These are phyloP conservation scores for Sesamia inferens DNA, from an alignment of 2,888 invertebrate genomes.

Conservation along the genomic window DNA sequence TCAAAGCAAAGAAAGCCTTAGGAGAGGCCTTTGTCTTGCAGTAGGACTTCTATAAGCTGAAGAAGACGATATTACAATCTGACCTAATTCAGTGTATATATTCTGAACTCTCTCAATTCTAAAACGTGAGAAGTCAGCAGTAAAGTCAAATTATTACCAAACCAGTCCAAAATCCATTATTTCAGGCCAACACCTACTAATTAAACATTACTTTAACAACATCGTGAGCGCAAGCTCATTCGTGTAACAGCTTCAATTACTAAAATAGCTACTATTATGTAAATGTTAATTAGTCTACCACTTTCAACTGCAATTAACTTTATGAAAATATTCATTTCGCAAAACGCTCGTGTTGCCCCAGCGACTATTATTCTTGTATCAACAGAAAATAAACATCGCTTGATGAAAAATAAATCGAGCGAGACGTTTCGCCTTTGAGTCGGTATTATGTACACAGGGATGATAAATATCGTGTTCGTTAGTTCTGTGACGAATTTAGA, in stretches of 20 bases:
- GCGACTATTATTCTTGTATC: conserved; percentile 44
- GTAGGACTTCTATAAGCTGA: too few relatives aligned
- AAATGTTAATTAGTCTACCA: conserved; percentile 44
- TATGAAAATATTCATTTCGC: conserved; percentile 40
- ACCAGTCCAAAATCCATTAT: not conserved
- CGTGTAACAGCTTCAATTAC: conserved; percentile 31
- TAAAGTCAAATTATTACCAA: not conserved
- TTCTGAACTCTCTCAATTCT: not conserved
- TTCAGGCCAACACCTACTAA: conserved; percentile 1
- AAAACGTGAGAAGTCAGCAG: not conserved
- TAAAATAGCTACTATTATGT: conserved; percentile 25
- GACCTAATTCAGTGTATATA: not conserved
- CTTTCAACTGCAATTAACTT: conserved; percentile 38
- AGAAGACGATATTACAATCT: too few relatives aligned
- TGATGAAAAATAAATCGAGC: conserved; percentile 62
- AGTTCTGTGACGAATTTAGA: conserved; percentile 36
- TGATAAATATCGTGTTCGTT: conserved; percentile 50
- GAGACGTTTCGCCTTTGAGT: conserved; percentile 45
- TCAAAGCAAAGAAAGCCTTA: too few relatives aligned
- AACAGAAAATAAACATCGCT: conserved; percentile 55
- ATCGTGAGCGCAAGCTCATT: conserved; percentile 34
- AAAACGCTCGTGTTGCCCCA: conserved; percentile 24
- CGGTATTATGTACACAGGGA: conserved; percentile 33
- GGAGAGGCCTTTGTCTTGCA: too few relatives aligned
- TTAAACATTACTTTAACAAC: conserved; percentile 3